Conservation (phyloP, 53 echinoderm and acorn worm genomes). For the Henricia sp. region DNA sequence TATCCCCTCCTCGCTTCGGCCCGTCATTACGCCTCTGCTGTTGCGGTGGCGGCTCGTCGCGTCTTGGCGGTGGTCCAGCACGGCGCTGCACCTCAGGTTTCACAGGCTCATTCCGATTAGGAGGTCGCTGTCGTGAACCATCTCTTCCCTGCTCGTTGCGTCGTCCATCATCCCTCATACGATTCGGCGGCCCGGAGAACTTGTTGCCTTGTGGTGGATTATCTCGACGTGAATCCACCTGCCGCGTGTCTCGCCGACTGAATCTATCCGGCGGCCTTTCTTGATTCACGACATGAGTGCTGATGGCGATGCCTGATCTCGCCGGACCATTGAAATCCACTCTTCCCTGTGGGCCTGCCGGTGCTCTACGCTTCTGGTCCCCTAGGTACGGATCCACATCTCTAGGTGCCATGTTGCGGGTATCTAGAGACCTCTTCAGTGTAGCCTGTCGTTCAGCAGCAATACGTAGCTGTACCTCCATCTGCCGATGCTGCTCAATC, state of each 20-base stretch:
- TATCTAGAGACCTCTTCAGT: slow-evolving; percentile 88
- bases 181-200: slow-evolving; percentile 55
- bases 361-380: slow-evolving; percentile 80
- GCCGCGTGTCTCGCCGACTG: slow-evolving; percentile 54
- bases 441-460: slow-evolving; percentile 89
- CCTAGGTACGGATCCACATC: slow-evolving; percentile 80
- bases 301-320: slow-evolving; percentile 49
- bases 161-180: slow-evolving; percentile 60
- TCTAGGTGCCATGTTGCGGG: slow-evolving; percentile 77
- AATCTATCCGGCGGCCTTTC: slow-evolving; percentile 66
- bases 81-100: slow-evolving; percentile 67
- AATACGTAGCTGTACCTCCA: slow-evolving; percentile 91
- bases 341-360: slow-evolving; percentile 47
- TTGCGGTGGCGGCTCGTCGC: slow-evolving; percentile 25
- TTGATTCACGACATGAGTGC: slow-evolving; percentile 53
- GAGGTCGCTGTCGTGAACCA: slow-evolving; percentile 33
- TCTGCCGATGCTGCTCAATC: slow-evolving; percentile 70
- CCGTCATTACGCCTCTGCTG: slow-evolving; percentile 31
- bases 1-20: slow-evolving; percentile 25
- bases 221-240: slow-evolving; percentile 42
- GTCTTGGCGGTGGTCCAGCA: slow-evolving; percentile 42
- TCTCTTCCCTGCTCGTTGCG: slow-evolving; percentile 37
- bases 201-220: slow-evolving; percentile 17
- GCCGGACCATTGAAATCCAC: slow-evolving; percentile 54
- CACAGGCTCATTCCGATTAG: slow-evolving; percentile 43